Percentiles rank a stretch among this genome's conserved stretches.
These are phyloP conservation scores for Drosophila chauvacae DNA, from an alignment of 1,140 invertebrate species.

Conservation along the genomic window DNA sequence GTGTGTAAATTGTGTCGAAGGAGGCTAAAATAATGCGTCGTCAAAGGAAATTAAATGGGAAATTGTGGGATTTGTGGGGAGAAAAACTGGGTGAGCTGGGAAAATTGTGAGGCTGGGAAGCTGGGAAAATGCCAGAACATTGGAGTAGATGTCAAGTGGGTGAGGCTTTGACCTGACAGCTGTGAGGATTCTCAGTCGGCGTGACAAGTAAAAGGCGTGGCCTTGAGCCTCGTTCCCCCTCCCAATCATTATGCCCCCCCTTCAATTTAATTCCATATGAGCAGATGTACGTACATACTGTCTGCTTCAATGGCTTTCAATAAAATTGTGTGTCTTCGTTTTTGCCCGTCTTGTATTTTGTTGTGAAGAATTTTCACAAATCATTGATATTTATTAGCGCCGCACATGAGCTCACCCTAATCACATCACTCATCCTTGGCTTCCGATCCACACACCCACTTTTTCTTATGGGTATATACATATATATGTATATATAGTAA, in stretches of 20 bases:
- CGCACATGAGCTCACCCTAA: conserved; percentile 17
- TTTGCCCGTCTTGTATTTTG: not conserved
- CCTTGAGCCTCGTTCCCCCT: conserved; percentile 21
- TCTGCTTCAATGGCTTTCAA: conserved; percentile 21
- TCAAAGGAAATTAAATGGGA: conserved; percentile 35
- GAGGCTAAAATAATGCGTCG: conserved; percentile 33
- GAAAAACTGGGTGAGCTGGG: not conserved
- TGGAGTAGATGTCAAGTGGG: conserved; percentile 30
- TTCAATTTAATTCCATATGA: conserved; percentile 23
- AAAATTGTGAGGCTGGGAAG: not conserved
- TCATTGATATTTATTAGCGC: conserved; percentile 37
- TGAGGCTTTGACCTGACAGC: conserved; percentile 35
- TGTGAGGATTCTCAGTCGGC: conserved; percentile 39
- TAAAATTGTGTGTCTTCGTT: conserved; percentile 2
- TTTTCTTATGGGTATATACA: not conserved
- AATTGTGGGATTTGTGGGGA: not conserved
- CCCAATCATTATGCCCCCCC: not conserved
- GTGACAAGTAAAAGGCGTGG: conserved; percentile 69
- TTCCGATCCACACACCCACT: not conserved
- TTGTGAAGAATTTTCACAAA: conserved; percentile 22
- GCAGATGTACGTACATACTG: conserved; percentile 5
- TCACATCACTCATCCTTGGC: conserved; percentile 22
- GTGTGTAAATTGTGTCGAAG: conserved; percentile 20
- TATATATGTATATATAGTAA: not conserved
- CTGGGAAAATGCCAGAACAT: conserved; percentile 10